These are phyloP conservation scores for Phalacrocorax aristotelis DNA, from an alignment of 2,113 vertebrate genomes.

Conservation along the genomic window DNA sequence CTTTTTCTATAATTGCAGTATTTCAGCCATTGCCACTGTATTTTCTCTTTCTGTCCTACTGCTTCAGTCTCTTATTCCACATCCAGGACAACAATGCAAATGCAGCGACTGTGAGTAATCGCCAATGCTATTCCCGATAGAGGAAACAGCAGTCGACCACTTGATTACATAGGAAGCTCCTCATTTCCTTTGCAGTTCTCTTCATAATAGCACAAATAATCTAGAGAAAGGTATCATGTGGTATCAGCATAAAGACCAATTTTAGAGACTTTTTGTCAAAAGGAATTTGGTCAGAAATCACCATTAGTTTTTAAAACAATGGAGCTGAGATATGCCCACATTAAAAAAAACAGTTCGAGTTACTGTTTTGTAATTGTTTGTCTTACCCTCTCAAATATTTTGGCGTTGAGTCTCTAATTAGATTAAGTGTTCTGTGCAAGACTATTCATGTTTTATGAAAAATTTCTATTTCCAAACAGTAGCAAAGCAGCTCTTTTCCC, in stretches of 20 bases:
- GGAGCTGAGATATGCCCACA: background rate
- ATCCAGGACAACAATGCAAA: background rate
- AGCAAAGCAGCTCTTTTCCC: background rate
- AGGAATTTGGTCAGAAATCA: background rate
- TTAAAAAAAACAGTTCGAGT: background rate
- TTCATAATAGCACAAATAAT: constrained; percentile 17
- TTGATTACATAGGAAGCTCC: constrained; percentile 61
- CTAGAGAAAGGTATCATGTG: background rate
- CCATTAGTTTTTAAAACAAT: background rate
- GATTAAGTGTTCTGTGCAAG: background rate
- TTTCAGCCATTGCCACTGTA: background rate
- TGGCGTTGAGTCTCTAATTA: background rate
- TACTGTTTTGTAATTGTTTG: background rate
- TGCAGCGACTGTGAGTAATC: background rate
- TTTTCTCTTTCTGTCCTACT: background rate
- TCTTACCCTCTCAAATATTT: background rate
- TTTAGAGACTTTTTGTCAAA: background rate
- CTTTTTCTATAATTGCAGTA: background rate
- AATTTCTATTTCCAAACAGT: background rate
- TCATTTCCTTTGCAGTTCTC: constrained; percentile 55
- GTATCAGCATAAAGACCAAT: background rate
- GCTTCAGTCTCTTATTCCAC: background rate
- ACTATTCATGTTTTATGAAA: background rate
- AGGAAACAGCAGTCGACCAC: constrained; percentile 51
- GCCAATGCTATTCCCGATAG: background rate